Evolutionary conservation across 2,888 invertebrate genomes (phyloP).

Genomic region (Blomia tropicalis): DNA sequence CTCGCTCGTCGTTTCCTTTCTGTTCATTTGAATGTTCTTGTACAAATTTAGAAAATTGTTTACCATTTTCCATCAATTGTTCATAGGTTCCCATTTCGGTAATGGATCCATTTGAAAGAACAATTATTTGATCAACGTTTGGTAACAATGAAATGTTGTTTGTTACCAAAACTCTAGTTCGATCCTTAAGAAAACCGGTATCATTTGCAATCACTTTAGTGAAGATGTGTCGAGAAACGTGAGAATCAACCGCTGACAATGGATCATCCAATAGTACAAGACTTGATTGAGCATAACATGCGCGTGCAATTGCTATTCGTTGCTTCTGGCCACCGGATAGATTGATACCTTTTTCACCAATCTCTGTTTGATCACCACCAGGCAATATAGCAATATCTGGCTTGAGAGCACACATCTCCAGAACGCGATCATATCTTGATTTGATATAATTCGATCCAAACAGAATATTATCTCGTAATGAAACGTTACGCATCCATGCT

Average conservation of each 20-base stretch:
- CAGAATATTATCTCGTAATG: conserved; percentile 74
- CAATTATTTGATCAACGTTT: conserved; percentile 72
- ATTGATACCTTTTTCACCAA: conserved; percentile 25
- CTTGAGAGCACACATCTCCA: conserved; percentile 32
- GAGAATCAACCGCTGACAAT: conserved; percentile 38
- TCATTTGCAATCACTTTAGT: conserved; percentile 36
- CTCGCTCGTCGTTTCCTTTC: background rate
- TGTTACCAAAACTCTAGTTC: conserved; percentile 79
- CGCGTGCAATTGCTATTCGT: conserved; percentile 40
- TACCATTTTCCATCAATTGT: conserved; percentile 61
- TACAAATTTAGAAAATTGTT: conserved; percentile 43
- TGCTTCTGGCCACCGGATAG: conserved; percentile 20
- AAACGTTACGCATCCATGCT: conserved; percentile 96
- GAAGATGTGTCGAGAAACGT: conserved; percentile 39
- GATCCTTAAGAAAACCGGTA: conserved; percentile 37
- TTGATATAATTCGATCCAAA: conserved; percentile 64
- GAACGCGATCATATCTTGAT: conserved; percentile 33
- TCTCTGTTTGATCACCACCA: conserved; percentile 53
- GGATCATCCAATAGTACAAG: conserved; percentile 39
- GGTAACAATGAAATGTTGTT: conserved; percentile 85
- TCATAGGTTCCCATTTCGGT: conserved; percentile 79
- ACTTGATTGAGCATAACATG: conserved; percentile 53
- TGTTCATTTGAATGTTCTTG: conserved; percentile 7
- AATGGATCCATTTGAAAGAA: conserved; percentile 67
- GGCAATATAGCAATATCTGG: background rate